Conservation (phyloP, 1,140 invertebrate species). For the Lanistes nyassanus region DNA sequence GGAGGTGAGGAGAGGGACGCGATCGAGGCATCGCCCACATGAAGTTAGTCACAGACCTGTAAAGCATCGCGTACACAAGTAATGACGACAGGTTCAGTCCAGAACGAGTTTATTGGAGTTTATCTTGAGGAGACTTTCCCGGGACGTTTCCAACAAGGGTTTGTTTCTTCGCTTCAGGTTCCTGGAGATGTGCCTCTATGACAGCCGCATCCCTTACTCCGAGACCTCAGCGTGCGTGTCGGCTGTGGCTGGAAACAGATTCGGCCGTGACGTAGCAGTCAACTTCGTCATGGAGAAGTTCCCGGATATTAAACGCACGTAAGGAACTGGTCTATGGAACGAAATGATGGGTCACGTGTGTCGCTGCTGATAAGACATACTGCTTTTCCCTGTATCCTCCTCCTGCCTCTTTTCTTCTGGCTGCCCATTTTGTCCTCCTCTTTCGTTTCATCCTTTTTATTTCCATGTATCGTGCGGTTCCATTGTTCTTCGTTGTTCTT, state of each 20-base stretch:
- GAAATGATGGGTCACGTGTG: too few species aligned
- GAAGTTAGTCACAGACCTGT: neutral
- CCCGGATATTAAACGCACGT: neutral
- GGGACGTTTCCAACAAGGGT: neutral
- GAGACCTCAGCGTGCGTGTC: neutral
- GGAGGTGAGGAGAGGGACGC: conserved; percentile 35
- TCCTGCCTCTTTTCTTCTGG: neutral
- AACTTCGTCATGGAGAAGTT: conserved; percentile 23
- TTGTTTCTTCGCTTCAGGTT: neutral
- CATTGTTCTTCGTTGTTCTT: too few species aligned
- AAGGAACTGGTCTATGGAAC: too few species aligned
- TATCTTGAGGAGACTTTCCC: neutral
- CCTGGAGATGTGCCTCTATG: conserved; percentile 22
- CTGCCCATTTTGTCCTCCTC: neutral
- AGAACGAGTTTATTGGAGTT: neutral
- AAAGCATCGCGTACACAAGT: conserved; percentile 1
- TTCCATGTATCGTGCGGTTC: too few species aligned
- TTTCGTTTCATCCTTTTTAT: neutral
- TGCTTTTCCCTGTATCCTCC: too few species aligned
- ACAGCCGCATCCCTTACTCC: neutral
- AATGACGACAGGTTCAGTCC: neutral
- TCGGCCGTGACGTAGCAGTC: conserved; percentile 19
- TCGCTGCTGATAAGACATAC: too few species aligned
- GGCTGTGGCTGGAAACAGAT: conserved; percentile 16
- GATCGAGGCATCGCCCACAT: too few species aligned